A percentile compares a stretch with the other conserved stretches of the same genome.
Evolutionary conservation across 2,888 invertebrate genomes (phyloP).

Genomic region (Chydorus sphaericus): DNA sequence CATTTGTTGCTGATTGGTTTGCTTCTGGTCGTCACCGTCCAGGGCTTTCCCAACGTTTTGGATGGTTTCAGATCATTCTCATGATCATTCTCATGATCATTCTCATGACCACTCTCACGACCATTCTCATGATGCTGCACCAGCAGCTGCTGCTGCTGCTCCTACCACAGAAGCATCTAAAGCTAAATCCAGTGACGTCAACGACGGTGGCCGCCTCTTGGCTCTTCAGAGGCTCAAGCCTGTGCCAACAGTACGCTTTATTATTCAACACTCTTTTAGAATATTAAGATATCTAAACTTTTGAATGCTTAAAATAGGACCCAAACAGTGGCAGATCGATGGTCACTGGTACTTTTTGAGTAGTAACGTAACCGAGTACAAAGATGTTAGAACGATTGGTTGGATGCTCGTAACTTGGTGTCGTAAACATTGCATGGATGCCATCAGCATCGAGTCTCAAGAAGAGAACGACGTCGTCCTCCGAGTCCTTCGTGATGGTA

Average conservation of each 20-base stretch:
- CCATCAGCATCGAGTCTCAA: slow-evolving; percentile 74
- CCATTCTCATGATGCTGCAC: not conserved
- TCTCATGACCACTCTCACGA: slow-evolving; percentile 8
- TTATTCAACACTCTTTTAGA: not conserved
- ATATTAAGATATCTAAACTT: not conserved
- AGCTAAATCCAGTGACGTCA: slow-evolving; percentile 12
- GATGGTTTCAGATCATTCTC: slow-evolving; percentile 1
- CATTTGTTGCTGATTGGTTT: not conserved
- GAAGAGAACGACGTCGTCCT: slow-evolving; percentile 77
- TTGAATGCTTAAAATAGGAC: not conserved
- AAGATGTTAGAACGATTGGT: slow-evolving; percentile 75
- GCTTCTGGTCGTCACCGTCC: slow-evolving; percentile 2
- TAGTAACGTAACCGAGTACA: slow-evolving; percentile 59
- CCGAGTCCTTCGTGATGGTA: slow-evolving; percentile 18
- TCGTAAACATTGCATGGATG: slow-evolving; percentile 86
- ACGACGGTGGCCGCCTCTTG: slow-evolving; percentile 50
- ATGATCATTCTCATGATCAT: not conserved
- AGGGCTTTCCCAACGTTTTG: not conserved
- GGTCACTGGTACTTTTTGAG: slow-evolving; percentile 81
- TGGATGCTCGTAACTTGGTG: slow-evolving; percentile 78
- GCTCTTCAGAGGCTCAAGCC: slow-evolving; percentile 62
- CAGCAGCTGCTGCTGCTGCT: not conserved
- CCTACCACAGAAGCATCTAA: not conserved
- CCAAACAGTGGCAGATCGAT: slow-evolving; percentile 14
- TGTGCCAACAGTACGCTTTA: slow-evolving; percentile 64